These are phyloP conservation scores for Craseonycteris thonglongyai DNA, from an alignment of 2,113 vertebrate species.

Conservation along the genomic window DNA sequence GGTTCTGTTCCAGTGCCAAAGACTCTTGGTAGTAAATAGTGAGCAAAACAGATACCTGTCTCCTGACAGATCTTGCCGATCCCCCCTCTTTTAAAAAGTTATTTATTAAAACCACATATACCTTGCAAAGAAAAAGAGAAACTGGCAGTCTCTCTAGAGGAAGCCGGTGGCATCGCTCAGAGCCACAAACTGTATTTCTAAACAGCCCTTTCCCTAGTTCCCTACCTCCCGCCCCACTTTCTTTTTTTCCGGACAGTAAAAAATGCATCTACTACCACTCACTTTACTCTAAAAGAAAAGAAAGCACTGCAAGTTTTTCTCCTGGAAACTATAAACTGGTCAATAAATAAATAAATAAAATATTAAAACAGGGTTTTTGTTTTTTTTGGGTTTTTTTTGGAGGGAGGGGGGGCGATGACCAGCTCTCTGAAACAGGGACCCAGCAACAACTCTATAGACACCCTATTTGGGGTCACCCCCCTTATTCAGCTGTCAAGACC, in stretches of 20 bases:
- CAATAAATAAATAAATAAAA: neutral
- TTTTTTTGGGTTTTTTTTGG: no score
- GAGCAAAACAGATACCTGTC: conserved; percentile 65
- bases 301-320: conserved; percentile 6
- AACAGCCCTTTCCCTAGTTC: conserved; percentile 49
- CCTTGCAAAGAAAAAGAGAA: conserved; percentile 66
- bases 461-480: neutral
- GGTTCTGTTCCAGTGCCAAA: conserved; percentile 76
- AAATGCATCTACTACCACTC: no score
- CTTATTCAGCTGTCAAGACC: neutral
- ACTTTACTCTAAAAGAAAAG: no score
- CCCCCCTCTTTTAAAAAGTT: neutral
- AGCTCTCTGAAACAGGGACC: neutral
- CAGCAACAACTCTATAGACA: neutral
- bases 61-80: neutral
- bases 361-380: conserved; percentile 4
- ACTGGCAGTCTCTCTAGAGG: conserved; percentile 64
- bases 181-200: conserved; percentile 70
- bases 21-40: conserved; percentile 77
- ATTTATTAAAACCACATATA: conserved; percentile 69
- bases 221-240: conserved; percentile 41
- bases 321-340: conserved; percentile 46
- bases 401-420: neutral
- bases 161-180: conserved; percentile 52
- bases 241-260: neutral